Percentiles rank a stretch among this genome's conserved stretches.
phyloP scores from a whole-genome alignment of 2,797 vertebrate species.

The Toxotes lorentzi region DNA sequence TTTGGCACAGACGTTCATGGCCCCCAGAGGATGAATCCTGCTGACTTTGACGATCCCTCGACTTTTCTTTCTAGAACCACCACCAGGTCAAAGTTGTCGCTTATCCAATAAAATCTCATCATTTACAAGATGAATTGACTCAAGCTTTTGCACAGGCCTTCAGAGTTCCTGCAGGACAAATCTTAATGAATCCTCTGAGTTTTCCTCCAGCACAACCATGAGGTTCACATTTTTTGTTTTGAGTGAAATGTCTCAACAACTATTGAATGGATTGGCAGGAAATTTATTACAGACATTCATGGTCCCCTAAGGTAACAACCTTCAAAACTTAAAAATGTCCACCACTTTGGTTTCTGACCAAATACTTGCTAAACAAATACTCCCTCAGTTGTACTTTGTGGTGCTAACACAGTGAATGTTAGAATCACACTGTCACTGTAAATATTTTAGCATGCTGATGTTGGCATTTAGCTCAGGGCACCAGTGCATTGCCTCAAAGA shows the following conservation, averaged over 20 bases:
- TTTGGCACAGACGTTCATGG: neutral
- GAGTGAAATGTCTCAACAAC: neutral
- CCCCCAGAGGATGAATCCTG: neutral
- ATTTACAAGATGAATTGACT: neutral
- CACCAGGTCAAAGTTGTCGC: neutral
- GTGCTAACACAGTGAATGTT: neutral
- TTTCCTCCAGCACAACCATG: too few relatives aligned
- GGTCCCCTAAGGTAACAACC: neutral
- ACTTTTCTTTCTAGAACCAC: conserved; percentile 3
- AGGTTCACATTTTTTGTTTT: too few relatives aligned
- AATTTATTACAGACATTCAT: neutral
- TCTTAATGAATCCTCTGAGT: neutral
- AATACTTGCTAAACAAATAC: neutral
- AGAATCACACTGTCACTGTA: neutral
- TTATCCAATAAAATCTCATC: conserved; percentile 17
- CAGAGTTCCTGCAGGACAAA: neutral
- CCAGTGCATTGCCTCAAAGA: neutral
- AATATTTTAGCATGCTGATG: neutral
- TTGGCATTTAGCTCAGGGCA: neutral
- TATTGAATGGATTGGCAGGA: neutral
- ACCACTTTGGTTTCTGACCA: neutral
- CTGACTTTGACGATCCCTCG: neutral
- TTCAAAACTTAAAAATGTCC: neutral
- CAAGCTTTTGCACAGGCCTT: neutral
- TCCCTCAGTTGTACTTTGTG: neutral